A percentile compares a stretch with the other conserved stretches of the same genome.
Conservation (phyloP, 2,888 invertebrate species). For the Heliothis peltigera region DNA sequence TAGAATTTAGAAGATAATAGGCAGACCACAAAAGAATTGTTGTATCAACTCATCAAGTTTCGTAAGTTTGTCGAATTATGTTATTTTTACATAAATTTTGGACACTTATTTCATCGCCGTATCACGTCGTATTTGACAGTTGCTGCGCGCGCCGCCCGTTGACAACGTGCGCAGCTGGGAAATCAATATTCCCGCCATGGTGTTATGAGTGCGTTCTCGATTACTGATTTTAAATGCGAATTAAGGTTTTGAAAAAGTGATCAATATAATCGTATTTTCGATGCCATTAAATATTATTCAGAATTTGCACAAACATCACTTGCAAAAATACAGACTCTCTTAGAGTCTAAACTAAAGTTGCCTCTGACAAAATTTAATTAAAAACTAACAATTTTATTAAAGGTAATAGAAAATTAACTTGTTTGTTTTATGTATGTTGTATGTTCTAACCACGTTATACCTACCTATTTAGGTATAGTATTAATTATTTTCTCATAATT, state of each 20-base stretch:
- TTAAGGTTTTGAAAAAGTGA: neutral
- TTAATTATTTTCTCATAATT: no score
- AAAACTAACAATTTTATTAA: no score
- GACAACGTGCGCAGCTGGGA: conserved; percentile 63
- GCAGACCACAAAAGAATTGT: neutral
- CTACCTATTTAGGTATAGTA: neutral
- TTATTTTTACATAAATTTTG: conserved; percentile 39
- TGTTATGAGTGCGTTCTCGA: conserved; percentile 51
- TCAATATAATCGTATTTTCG: no score
- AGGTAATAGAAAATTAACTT: conserved; percentile 22
- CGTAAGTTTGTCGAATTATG: conserved; percentile 2
- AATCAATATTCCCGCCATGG: conserved; percentile 77
- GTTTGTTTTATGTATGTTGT: conserved; percentile 5
- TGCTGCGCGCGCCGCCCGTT: conserved; percentile 77
- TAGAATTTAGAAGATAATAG: conserved; percentile 14
- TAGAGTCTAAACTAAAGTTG: no score
- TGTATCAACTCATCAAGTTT: conserved; percentile 11
- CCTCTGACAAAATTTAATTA: no score
- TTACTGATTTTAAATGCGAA: conserved; percentile 31
- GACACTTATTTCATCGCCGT: conserved; percentile 24
- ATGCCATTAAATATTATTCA: no score
- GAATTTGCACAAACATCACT: no score
- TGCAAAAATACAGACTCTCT: no score
- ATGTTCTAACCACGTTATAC: neutral
- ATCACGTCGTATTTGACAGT: conserved; percentile 74